Base-by-base conservation (phyloP, 1,140 invertebrate genomes). In the Mactra quadrangularis region DNA sequence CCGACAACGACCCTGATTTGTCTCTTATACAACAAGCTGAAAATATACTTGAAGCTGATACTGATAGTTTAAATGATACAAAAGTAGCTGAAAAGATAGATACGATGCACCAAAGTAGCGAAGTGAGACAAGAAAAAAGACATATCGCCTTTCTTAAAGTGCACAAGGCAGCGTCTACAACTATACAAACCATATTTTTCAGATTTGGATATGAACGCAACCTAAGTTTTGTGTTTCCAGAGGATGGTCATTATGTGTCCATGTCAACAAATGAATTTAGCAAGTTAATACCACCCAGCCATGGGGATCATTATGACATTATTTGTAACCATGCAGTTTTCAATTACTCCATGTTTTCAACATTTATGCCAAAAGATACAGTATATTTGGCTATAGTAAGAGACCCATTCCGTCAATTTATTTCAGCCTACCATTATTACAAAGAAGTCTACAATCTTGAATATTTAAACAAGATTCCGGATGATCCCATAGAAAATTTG, bases 131-230 rank as follows among this genome's bases (percentile, higher is more conserved):
- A 17, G 76, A 85, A 50, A 60, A 52, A 57, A 64, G 57, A 27
- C 83, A 88, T 47, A 57, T 89, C 22, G 85, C 85, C 1, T 89
- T 89, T 55, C 33, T 89, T 7, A 90, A 90, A 71, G 84, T 86
- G 1, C 89, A 94, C 90, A 94, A 94, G 90, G 94, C 94, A 59
- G 94, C 92, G 3, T 94, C 93, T 53, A 92, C 91, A 19, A 94
- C 94, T 6, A 77, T 94, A 1, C 93, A 94, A 86, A 94, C 94
- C 78, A 93, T 94, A 71, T 85, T 94, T 0, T 87, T 94, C 75
- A 84, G 94, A n/a, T 94, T 90, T 85, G 94, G 92, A 0, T 87
- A 94, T 84, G 93, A 89, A n/a, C 89, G 91, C 15, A 94, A 95
- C 83, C 89, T 94, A 11, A 87, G 90, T 41, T 91, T 94, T 71